Conservation (phyloP, 2,113 vertebrate genomes). For the Cebus imitator region DNA sequence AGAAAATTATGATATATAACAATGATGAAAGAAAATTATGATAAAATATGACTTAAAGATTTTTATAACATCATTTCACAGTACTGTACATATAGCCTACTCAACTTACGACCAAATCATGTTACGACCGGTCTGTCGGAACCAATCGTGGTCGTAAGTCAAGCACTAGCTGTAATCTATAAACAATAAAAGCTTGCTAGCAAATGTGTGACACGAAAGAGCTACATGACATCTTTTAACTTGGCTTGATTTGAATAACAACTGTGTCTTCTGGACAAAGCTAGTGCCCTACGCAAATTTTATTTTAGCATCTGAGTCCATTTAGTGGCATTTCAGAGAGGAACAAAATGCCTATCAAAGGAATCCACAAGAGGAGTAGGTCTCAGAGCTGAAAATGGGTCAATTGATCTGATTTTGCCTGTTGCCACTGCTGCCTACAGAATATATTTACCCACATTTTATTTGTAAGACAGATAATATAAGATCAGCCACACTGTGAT, state of each 20-base stretch:
- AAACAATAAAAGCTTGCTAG: not conserved
- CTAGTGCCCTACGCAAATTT: not conserved
- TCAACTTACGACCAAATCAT: too few relatives aligned
- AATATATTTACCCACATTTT: not conserved
- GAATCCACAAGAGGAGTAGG: not conserved
- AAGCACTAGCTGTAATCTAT: too few relatives aligned
- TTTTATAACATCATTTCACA: too few relatives aligned
- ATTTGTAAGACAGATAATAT: not conserved
- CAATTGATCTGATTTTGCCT: not conserved
- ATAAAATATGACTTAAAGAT: too few relatives aligned
- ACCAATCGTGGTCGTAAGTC: too few relatives aligned
- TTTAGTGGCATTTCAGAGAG: not conserved
- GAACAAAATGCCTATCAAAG: not conserved
- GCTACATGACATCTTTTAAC: not conserved
- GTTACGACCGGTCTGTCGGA: too few relatives aligned
- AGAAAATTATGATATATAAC: too few relatives aligned
- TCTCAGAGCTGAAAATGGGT: not conserved
- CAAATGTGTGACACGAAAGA: not conserved
- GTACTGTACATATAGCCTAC: too few relatives aligned
- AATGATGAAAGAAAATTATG: too few relatives aligned
- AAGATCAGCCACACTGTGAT: not conserved
- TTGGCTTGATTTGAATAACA: not conserved
- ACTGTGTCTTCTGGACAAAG: not conserved
- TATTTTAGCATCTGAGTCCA: too few relatives aligned
- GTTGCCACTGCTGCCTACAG: not conserved